phyloP scores from a whole-genome alignment of 2,113 vertebrate species.

The Sigmodon hispidus region DNA sequence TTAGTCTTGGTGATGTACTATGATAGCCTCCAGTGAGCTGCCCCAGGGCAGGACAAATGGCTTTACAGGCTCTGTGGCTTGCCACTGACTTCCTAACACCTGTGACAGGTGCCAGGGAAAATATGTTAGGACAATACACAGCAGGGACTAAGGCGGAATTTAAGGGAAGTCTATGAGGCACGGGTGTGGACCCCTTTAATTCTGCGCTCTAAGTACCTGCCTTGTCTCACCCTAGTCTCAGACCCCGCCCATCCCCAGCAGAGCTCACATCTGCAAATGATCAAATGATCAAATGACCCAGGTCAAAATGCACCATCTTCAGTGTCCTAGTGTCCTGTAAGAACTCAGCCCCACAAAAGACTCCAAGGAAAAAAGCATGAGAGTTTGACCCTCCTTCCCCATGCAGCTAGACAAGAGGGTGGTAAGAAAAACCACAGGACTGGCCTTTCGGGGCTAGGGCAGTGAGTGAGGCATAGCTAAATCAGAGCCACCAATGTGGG shows the following conservation, averaged over 20 bases:
- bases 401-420: neutral
- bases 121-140: neutral
- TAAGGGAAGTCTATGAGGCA: neutral
- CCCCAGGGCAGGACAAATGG: neutral
- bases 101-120: neutral
- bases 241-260: neutral
- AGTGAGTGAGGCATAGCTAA: neutral
- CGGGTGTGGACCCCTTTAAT: neutral
- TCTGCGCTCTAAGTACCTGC: neutral
- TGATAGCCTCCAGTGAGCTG: neutral
- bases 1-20: neutral
- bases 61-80: neutral
- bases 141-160: neutral
- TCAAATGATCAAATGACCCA: neutral
- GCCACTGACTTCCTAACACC: neutral
- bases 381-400: neutral
- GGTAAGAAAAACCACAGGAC: neutral
- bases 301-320: neutral
- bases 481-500: neutral
- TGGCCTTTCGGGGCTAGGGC: neutral
- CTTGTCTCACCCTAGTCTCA: neutral
- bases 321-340: neutral
- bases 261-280: neutral
- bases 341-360: neutral
- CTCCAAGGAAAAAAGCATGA: neutral